phyloP scores from a whole-genome alignment of 1,140 invertebrate species.

The Pogonognathellus flavescens region DNA sequence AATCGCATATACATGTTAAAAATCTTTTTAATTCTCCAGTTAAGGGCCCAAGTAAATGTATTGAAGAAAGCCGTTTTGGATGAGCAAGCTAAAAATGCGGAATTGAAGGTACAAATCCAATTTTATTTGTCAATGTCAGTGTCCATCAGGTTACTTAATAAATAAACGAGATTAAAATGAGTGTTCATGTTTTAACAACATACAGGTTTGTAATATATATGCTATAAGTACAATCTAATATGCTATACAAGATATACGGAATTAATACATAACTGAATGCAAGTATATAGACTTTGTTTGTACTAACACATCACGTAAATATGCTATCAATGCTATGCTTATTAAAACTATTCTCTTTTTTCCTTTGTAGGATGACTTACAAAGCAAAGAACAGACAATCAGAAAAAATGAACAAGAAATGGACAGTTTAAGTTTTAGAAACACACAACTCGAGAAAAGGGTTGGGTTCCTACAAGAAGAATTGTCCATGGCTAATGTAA shows the following conservation, averaged over 20 bases:
- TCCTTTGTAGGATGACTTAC: slow-evolving; percentile 79
- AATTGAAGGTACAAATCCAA: slow-evolving; percentile 66
- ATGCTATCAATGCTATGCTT: too few species aligned
- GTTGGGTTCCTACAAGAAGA: slow-evolving; percentile 92
- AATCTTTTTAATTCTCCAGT: slow-evolving; percentile 73
- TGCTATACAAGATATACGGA: too few species aligned
- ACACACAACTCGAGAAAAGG: slow-evolving; percentile 91
- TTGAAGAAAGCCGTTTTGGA: slow-evolving; percentile 92
- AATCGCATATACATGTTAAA: too few species aligned
- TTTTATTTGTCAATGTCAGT: slow-evolving; percentile 69
- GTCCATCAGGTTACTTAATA: too few species aligned
- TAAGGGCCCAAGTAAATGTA: slow-evolving; percentile 88
- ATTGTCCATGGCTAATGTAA: slow-evolving; percentile 70
- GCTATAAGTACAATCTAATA: too few species aligned
- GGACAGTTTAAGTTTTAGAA: slow-evolving; percentile 92
- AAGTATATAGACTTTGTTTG: too few species aligned
- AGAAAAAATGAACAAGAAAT: slow-evolving; percentile 92
- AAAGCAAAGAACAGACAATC: slow-evolving; percentile 85
- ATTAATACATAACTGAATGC: too few species aligned
- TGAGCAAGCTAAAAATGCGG: slow-evolving; percentile 83
- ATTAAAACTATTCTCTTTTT: too few species aligned
- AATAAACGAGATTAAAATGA: too few species aligned
- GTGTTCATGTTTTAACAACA: too few species aligned
- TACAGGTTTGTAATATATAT: too few species aligned
- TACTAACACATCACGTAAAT: too few species aligned